Evolutionary conservation across 2,113 vertebrate genomes (phyloP), one percentile per base, ranked within the genome.

Genomic region (Pseudorasbora parva): DNA sequence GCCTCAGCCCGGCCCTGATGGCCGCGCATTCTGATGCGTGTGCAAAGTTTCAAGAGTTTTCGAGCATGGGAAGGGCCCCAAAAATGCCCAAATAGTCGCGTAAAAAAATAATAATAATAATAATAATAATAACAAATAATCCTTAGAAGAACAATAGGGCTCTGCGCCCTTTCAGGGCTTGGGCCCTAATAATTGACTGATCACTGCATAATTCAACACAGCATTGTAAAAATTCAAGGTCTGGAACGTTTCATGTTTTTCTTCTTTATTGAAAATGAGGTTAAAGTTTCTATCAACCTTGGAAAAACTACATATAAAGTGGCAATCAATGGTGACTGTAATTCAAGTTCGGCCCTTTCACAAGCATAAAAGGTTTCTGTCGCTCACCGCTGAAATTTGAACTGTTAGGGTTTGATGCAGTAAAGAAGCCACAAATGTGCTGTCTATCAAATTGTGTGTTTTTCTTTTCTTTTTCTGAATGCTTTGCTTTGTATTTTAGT

Each of bases 101-200:
- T n/a, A n/a, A n/a, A n/a, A n/a, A n/a, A n/a, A n/a, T n/a, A n/a
- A n/a, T n/a, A n/a, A n/a, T n/a, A n/a, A n/a, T n/a, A n/a, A n/a
- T n/a, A n/a, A n/a, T n/a, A n/a, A n/a, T n/a, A n/a, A n/a, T n/a
- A n/a, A n/a, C n/a, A n/a, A n/a, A n/a, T n/a, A n/a, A n/a, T n/a
- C n/a, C n/a, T n/a, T n/a, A n/a, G n/a, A n/a, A n/a, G n/a, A n/a
- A n/a, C n/a, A n/a, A n/a, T n/a, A n/a, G n/a, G n/a, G n/a, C n/a
- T n/a, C n/a, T n/a, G n/a, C n/a, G n/a, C n/a, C n/a, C n/a, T n/a
- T n/a, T n/a, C n/a, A n/a, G n/a, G n/a, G n/a, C n/a, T n/a, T n/a
- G n/a, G n/a, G n/a, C n/a, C n/a, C n/a, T n/a, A n/a, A n/a, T 99
- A 99, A 99, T 99, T 98, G 97, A 99, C 97, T 97, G 97, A 97